phyloP scores from a whole-genome alignment of 2,888 invertebrate species.

The Sthenelais limicola region DNA sequence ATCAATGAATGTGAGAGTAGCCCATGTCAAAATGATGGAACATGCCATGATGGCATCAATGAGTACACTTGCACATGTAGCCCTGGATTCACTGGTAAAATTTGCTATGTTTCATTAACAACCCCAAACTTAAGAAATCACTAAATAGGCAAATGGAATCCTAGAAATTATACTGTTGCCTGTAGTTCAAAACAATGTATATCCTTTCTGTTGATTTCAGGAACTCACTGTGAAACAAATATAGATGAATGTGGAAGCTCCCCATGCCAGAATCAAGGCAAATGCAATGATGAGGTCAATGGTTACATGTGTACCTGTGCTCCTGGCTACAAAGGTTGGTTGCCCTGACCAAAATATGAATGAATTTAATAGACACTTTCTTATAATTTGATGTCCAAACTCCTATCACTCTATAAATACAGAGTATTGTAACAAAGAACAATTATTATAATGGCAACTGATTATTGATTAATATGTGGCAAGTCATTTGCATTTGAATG shows the following conservation, averaged over 20 bases:
- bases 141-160: not conserved
- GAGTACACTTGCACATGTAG: slow-evolving; percentile 7
- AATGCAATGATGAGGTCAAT: slow-evolving; percentile 77
- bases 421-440: too few relatives aligned
- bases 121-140: too few relatives aligned
- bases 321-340: too few relatives aligned
- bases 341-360: too few relatives aligned
- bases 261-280: slow-evolving; percentile 93
- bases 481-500: too few relatives aligned
- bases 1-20: slow-evolving; percentile 14
- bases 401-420: too few relatives aligned
- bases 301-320: slow-evolving; percentile 46
- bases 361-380: too few relatives aligned
- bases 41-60: slow-evolving; percentile 9
- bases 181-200: not conserved
- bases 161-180: not conserved
- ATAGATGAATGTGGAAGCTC: slow-evolving; percentile 80
- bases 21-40: slow-evolving; percentile 17
- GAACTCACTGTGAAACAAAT: slow-evolving; percentile 15
- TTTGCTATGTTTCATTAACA: too few relatives aligned
- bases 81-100: too few relatives aligned
- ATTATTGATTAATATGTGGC: too few relatives aligned
- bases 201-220: not conserved
- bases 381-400: too few relatives aligned
- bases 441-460: too few relatives aligned